Percentiles rank a stretch among this genome's conserved stretches.
phyloP scores from a whole-genome alignment of 2,113 vertebrate genomes.

The Bos indicus region DNA sequence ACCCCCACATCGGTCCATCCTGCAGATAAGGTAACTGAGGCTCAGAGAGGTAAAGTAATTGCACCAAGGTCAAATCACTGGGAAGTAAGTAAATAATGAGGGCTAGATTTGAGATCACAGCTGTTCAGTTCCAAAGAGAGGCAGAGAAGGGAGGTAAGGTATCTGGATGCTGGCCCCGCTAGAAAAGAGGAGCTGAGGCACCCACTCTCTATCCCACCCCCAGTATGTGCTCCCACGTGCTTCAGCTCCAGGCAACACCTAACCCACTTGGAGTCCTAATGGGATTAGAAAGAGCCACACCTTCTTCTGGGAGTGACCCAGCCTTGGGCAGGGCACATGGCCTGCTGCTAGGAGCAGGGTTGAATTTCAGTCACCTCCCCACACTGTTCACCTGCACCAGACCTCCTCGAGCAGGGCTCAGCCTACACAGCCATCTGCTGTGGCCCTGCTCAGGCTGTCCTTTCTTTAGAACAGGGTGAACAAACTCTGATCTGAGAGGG shows the following conservation, averaged over 20 bases:
- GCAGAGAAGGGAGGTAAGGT: neutral
- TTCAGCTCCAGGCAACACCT: neutral
- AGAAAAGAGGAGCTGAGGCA: neutral
- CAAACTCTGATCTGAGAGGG: neutral
- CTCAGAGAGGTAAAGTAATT: neutral
- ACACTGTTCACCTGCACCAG: neutral
- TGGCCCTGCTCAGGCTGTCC: neutral
- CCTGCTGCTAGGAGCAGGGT: neutral
- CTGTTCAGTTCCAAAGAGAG: neutral
- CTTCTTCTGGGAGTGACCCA: neutral
- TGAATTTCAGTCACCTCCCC: neutral
- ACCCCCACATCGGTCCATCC: neutral
- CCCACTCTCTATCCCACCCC: too few species aligned
- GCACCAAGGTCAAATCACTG: neutral
- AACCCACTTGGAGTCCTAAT: neutral
- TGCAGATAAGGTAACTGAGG: neutral
- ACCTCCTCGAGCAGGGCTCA: neutral
- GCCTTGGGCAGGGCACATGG: neutral
- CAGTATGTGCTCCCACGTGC: too few species aligned
- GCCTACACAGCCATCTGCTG: neutral
- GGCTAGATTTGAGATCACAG: neutral
- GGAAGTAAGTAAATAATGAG: neutral
- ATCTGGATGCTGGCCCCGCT: neutral
- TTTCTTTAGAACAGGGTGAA: neutral
- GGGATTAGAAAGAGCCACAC: neutral